Conservation (phyloP, 2,113 vertebrate species). For the Python bivittatus region DNA sequence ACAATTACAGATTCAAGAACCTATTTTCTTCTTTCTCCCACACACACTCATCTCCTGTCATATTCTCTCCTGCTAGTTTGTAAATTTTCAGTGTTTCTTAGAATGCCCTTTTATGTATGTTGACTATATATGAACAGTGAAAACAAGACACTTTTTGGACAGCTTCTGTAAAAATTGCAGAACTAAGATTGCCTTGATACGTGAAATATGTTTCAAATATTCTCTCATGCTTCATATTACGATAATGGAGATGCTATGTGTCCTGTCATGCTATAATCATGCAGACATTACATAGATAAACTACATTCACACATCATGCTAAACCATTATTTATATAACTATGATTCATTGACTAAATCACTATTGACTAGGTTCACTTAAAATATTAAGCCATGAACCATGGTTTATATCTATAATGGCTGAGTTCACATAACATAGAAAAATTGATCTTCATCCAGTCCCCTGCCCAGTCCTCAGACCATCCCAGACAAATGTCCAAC, state of each 20-base stretch:
- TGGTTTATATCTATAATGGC: background rate
- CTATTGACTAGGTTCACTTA: background rate
- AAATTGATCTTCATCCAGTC: background rate
- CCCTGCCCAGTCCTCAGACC: background rate
- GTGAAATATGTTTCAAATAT: background rate
- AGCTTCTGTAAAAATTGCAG: slow-evolving; percentile 9
- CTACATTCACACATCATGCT: background rate
- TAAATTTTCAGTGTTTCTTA: slow-evolving; percentile 61
- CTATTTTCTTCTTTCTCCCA: slow-evolving; percentile 72
- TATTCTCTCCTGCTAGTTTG: slow-evolving; percentile 62
- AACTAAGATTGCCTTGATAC: background rate
- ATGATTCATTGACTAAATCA: background rate
- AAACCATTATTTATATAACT: background rate
- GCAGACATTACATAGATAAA: background rate
- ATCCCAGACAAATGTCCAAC: background rate
- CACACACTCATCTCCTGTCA: slow-evolving; percentile 65
- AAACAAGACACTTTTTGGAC: background rate
- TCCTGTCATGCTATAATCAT: slow-evolving; percentile 15
- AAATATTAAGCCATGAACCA: background rate
- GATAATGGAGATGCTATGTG: background rate
- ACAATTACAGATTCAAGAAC: slow-evolving; percentile 76
- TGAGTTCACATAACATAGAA: background rate
- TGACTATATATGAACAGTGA: slow-evolving; percentile 36
- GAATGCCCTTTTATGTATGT: slow-evolving; percentile 49
- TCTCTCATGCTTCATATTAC: background rate